These are phyloP conservation scores for Pocillopora grandis DNA, from an alignment of 92 coral and sea anemone species.

Conservation along the genomic window DNA sequence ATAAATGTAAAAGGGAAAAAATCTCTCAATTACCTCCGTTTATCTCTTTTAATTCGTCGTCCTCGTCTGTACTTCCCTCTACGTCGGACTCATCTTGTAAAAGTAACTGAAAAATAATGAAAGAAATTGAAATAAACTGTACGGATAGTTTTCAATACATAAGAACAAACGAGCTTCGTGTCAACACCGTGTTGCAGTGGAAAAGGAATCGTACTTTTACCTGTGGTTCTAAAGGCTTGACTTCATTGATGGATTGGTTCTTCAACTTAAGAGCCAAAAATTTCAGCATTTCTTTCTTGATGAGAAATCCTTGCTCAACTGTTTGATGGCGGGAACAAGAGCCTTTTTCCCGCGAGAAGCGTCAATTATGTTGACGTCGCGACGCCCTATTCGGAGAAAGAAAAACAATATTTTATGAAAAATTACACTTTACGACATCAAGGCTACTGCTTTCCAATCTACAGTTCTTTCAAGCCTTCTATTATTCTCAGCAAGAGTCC, in stretches of 20 bases:
- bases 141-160: neutral
- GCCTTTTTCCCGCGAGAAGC: constrained; percentile 91
- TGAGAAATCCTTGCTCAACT: constrained; percentile 39
- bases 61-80: constrained; percentile 72
- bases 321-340: constrained; percentile 60
- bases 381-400: constrained; percentile 8
- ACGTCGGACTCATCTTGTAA: constrained; percentile 61
- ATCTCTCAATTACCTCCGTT: constrained; percentile 45
- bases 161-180: constrained; percentile 13
- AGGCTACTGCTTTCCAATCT: neutral
- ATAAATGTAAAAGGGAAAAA: neutral
- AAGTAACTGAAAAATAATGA: constrained; percentile 48
- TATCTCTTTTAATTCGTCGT: constrained; percentile 75
- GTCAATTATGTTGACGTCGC: constrained; percentile 53
- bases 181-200: constrained; percentile 5
- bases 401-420: neutral
- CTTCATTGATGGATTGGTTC: constrained; percentile 99
- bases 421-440: neutral
- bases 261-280: constrained; percentile 89
- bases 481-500: neutral
- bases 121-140: constrained; percentile 3
- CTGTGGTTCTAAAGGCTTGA: constrained; percentile 96
- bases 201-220: constrained; percentile 40
- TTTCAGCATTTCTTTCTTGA: constrained; percentile 84
- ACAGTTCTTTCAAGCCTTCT: neutral